Evolutionary conservation across 2,888 invertebrate genomes (phyloP).

Genomic region (Stratiomys singularior): DNA sequence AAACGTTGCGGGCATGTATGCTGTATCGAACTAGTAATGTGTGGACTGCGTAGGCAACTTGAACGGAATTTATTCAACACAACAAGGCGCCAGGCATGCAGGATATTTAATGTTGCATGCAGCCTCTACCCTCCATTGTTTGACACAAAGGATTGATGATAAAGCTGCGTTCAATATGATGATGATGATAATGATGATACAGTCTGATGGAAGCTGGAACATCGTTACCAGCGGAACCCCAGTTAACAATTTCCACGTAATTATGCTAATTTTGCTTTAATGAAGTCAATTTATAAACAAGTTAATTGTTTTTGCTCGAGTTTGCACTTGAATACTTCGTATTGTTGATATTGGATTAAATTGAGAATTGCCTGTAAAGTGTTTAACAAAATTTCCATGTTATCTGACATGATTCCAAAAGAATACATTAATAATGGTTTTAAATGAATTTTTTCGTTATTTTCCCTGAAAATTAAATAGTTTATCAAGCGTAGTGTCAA

Average conservation of each 20-base stretch:
- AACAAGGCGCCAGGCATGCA: neutral
- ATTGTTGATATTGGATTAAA: neutral
- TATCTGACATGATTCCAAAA: too few relatives aligned
- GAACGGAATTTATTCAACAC: too few relatives aligned
- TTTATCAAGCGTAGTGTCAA: too few relatives aligned
- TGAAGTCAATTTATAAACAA: conserved; percentile 42
- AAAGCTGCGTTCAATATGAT: neutral
- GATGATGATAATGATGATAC: neutral
- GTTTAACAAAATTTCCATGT: neutral
- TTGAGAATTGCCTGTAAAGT: neutral
- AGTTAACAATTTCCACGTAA: conserved; percentile 28
- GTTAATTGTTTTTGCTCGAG: conserved; percentile 23
- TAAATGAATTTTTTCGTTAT: too few relatives aligned
- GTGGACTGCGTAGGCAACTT: too few relatives aligned
- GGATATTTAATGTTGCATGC: conserved; percentile 1
- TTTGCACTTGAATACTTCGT: neutral
- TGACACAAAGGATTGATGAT: conserved; percentile 6
- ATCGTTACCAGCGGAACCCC: conserved; percentile 6
- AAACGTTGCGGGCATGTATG: too few relatives aligned
- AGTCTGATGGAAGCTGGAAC: neutral
- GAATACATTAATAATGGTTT: too few relatives aligned
- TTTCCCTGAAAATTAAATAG: too few relatives aligned
- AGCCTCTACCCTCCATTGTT: neutral
- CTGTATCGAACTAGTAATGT: too few relatives aligned
- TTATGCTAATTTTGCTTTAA: conserved; percentile 46